Conservation (phyloP, 1,140 invertebrate species). For the Pseudomyrmex dendroicus region DNA sequence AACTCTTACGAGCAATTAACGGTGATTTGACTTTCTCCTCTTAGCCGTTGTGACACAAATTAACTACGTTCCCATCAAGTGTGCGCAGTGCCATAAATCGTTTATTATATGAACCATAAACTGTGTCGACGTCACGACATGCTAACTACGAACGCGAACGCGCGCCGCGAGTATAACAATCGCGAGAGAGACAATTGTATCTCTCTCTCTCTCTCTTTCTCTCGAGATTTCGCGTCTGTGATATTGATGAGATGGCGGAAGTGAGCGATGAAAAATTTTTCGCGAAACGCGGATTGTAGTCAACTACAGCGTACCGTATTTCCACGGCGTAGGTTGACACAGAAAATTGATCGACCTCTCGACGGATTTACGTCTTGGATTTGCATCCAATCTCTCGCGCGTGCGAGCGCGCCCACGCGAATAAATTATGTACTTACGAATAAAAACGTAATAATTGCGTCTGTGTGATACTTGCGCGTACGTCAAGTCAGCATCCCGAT, state of each 20-base stretch:
- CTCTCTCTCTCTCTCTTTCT: no score
- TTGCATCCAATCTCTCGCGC: conserved; percentile 54
- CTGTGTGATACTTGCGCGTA: not conserved
- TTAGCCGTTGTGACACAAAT: conserved; percentile 44
- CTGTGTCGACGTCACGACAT: conserved; percentile 6
- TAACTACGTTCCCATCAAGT: conserved; percentile 42
- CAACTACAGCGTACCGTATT: conserved; percentile 32
- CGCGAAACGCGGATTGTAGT: no score
- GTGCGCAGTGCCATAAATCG: conserved; percentile 36
- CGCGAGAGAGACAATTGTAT: conserved; percentile 22
- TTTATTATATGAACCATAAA: conserved; percentile 26
- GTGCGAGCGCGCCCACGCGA: conserved; percentile 33
- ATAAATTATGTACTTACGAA: conserved; percentile 33
- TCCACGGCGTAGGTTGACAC: conserved; percentile 52
- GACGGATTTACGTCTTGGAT: conserved; percentile 53
- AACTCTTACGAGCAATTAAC: conserved; percentile 17
- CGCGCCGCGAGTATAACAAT: conserved; percentile 10
- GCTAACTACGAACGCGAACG: not conserved
- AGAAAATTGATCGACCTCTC: conserved; percentile 59
- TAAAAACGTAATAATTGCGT: conserved; percentile 16
- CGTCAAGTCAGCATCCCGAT: no score
- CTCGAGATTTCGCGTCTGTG: not conserved
- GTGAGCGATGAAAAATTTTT: conserved; percentile 28
- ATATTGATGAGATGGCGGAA: conserved; percentile 35
- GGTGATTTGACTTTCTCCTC: conserved; percentile 33